Base-by-base conservation (phyloP, 2,888 invertebrate species). In the Drosophila parthenogenetica region DNA sequence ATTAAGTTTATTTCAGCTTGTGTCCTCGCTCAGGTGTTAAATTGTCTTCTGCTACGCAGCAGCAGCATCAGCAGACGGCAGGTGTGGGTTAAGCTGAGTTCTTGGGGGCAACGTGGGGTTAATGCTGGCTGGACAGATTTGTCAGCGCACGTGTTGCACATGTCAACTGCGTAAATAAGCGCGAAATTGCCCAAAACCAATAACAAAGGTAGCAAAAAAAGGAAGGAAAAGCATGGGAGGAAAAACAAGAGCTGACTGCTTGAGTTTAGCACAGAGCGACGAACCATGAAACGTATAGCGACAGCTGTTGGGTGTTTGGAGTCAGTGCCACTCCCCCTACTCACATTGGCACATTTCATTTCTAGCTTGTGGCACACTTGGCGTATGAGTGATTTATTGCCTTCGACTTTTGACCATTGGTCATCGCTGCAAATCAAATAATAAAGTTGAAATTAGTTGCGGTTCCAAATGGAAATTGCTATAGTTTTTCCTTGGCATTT, bases 391-490 rank as follows among this genome's bases (percentile, higher is more conserved):
- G 85, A 84, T 84, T 84, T 84, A 84, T 85, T 54, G 75, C 73
- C 54, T 19, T 51, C 54, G 77, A 81, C 77, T 85, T 69, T 66
- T 69, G 76, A 51, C 62, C 76, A 62, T 40, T 63, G 81, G 66
- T 64, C 78, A 79, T 58, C 49, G 68, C 45, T 77, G 25, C 58
- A 69, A 76, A 65, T 80, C 73, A 72, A 83, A 85, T 83, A 83
- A 81, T 83, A 81, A 84, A 83, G 85, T 85, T 83, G 71, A 77
- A 85, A 83, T 85, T 85, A 85, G 83, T 79, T 83, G 82, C 66
- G 84, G 82, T 69, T 51, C 48, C 53, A 58, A 73, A 73, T 84
- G 78, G 76, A 84, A 81, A 81, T 79, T 73, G 84, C 46, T 65
- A 71, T 70, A 66, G 79, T 81, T 74, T 81, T 46, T 29, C 32